Evolutionary conservation across 2,888 invertebrate genomes (phyloP).

Genomic region (Himalopsyche kuldschensis): DNA sequence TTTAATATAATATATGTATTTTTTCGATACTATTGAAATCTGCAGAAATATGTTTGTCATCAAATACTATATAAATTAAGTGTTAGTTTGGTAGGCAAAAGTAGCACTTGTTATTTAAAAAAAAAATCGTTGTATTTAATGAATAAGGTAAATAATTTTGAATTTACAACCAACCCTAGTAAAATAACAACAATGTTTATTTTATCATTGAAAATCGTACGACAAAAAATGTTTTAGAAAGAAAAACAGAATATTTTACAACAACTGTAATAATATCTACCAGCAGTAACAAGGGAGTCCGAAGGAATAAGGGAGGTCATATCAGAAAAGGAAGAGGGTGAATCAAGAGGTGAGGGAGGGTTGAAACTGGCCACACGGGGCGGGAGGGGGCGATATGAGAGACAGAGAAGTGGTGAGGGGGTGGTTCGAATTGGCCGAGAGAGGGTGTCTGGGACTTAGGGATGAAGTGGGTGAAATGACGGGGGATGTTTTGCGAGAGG

Average conservation of each 20-base stretch:
- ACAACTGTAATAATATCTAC: not conserved
- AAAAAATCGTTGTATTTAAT: too few relatives aligned
- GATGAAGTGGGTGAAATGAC: constrained; percentile 11
- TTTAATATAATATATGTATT: too few relatives aligned
- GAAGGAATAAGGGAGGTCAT: not conserved
- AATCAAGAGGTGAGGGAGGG: constrained; percentile 1
- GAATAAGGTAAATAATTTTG: too few relatives aligned
- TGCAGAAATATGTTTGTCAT: too few relatives aligned
- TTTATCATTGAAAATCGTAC: too few relatives aligned
- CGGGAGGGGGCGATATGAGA: constrained; percentile 1
- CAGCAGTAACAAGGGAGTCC: constrained; percentile 13
- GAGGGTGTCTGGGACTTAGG: not conserved
- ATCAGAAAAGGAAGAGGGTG: not conserved
- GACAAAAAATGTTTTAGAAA: not conserved
- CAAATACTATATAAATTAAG: too few relatives aligned
- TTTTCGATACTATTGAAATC: too few relatives aligned
- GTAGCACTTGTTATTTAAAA: too few relatives aligned
- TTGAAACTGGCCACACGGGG: not conserved
- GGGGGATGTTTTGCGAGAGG: constrained; percentile 35
- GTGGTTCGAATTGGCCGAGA: not conserved
- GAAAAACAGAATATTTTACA: not conserved
- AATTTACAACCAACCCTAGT: too few relatives aligned
- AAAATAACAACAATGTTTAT: too few relatives aligned
- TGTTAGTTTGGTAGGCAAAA: too few relatives aligned
- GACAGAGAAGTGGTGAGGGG: not conserved